Base-by-base conservation (phyloP, 2,797 vertebrate genomes). In the Takifugu rubripes region DNA sequence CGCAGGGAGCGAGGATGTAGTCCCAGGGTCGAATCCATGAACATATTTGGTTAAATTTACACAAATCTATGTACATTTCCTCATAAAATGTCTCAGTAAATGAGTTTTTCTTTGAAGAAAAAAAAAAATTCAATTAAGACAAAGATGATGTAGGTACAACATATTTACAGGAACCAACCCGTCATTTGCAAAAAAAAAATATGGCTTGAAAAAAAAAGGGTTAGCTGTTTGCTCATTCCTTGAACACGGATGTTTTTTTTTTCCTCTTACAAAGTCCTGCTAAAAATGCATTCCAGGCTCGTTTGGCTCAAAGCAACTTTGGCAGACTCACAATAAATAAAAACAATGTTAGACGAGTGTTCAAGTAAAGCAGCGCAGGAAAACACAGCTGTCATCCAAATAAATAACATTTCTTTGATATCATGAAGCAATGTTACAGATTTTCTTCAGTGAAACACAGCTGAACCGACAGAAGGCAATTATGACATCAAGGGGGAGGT, bases 181-280 rank as follows among this genome's bases (percentile, higher is more conserved):
- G 44, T 21, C 54, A 54, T 14, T 60, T 47, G 62, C 46, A 68
- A 77, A 25, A 61, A 71, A 54, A 7, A 68, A 61, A 54, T 86
- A 89, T 90, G 90, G 90, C 91, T 90, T 89, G 49, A 65, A 24
- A 53, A 65, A 24, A 53, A n/a, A 51, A n/a, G n/a, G 55, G 46
- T 46, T 6, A 21, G 21, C 36, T 36, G 12, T 40, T 40, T 14
- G 36, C 36, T 12, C 11, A 40, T 11, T 40, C 10, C 36, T 40
- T 40, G 36, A 40, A 40, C 36, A 14, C 27, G 2, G 4, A 5
- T 29, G 27, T 5, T 14, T 3, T 40, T 40, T 40, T 40, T 40
- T 40, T 14, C 21, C 21, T 21, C 21, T 12, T 5, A 40, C 3
- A 12, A 14, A 40, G 12, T 40, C 36, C 14, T 10, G 3, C 36